Percentiles rank a stretch among this genome's conserved stretches.
phyloP scores from a whole-genome alignment of 1,140 invertebrate genomes.

The Drosophila paulistorum region DNA sequence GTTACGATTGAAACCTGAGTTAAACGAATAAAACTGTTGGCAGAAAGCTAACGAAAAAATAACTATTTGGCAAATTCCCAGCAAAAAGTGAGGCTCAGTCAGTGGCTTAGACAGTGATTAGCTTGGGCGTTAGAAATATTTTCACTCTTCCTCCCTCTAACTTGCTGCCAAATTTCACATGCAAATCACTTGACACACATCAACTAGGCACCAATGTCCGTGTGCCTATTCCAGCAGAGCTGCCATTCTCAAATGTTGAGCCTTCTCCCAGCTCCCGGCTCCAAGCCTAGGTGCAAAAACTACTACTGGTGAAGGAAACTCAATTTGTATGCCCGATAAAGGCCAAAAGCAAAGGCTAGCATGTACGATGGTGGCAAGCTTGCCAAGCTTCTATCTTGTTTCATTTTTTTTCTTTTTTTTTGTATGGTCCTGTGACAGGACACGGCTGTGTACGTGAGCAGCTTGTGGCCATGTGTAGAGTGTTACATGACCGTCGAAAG shows the following conservation, averaged over 20 bases:
- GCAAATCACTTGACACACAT: constrained; percentile 59
- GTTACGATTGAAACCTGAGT: not conserved
- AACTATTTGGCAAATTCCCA: not conserved
- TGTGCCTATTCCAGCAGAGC: not conserved
- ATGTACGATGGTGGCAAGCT: constrained; percentile 41
- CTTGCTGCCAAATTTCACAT: constrained; percentile 33
- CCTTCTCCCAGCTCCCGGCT: not conserved
- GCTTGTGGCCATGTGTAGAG: constrained; percentile 41
- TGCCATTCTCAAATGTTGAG: constrained; percentile 6
- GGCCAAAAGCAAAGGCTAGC: constrained; percentile 24
- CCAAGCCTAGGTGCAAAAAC: not conserved
- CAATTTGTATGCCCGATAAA: constrained; percentile 59
- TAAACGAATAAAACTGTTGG: not conserved
- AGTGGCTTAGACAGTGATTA: constrained; percentile 6
- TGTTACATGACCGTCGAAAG: constrained; percentile 55
- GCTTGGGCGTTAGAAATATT: not conserved
- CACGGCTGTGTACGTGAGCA: constrained; percentile 66
- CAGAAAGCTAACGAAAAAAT: too few relatives aligned
- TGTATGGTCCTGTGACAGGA: constrained; percentile 63
- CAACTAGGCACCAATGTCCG: constrained; percentile 8
- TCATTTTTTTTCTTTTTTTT: not conserved
- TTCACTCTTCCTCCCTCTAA: not conserved
- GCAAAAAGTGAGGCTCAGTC: not conserved
- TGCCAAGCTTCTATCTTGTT: constrained; percentile 42
- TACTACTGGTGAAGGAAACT: constrained; percentile 43